Evolutionary conservation across 2,797 vertebrate genomes (phyloP), one percentile per base, ranked within the genome.

Genomic region (Hozukius guyotensis): DNA sequence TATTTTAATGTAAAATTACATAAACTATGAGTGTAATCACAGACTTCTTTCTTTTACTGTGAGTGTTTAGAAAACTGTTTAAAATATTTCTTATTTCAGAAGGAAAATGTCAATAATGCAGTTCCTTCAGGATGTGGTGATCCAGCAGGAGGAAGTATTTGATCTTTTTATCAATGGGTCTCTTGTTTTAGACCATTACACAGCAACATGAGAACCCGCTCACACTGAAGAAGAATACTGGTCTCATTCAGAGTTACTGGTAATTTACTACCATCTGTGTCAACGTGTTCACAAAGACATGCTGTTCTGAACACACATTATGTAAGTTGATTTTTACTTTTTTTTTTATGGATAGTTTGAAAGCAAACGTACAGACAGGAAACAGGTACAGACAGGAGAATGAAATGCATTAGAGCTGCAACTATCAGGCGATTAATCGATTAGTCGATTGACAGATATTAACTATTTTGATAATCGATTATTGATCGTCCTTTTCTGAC

Each of bases 101-200:
- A 31, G 0, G 29, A 34, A 55, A 52, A 9, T 22, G 65, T 67
- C 27, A 18, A 55, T 52, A 71, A 42, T 27, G 68, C 7, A 4
- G 55, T 31, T 65, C 13, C 27, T n/a, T 71, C 6, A 65, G 60
- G 52, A 63, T 67, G 64, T 56, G 57, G 46, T 53, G 53, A 68
- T 20, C 20, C n/a, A 59, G 57, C 57, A 80, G 69, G 64, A 70
- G 36, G 49, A 36, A 29, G 32, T 31, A 72, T 42, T 61, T 73
- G 36, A 29, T 80, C 32, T 56, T 29, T 71, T 61, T 31, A 78
- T 77, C 68, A 86, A 77, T 77, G 65, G 27, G 20, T 25, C 72
- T 70, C 25, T 78, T 70, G 64, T 81, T 81, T 76, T 12, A 60
- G 57, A 34, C 3, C 32, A 25, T 72, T 53, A 53, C 55, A 66